A percentile compares a stretch with the other conserved stretches of the same genome.
Evolutionary conservation across 2,888 invertebrate species (phyloP).

Genomic region (Drosophila subquinaria): DNA sequence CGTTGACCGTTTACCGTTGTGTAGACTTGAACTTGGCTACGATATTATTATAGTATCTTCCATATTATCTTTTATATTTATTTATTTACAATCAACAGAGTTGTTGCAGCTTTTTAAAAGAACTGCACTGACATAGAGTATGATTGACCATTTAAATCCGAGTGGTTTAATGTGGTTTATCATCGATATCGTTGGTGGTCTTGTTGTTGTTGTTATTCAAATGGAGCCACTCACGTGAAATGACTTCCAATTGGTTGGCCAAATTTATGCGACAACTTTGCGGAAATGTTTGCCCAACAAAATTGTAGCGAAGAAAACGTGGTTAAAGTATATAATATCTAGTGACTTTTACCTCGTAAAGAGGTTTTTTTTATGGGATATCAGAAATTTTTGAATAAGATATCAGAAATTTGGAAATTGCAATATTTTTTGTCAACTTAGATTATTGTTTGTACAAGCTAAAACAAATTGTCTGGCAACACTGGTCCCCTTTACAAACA

Average conservation of each 20-base stretch:
- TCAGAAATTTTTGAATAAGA: too few species aligned
- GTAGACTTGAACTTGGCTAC: constrained; percentile 60
- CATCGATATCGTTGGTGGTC: constrained; percentile 1
- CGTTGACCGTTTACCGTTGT: constrained; percentile 47
- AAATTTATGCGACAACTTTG: constrained; percentile 40
- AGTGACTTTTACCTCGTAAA: too few species aligned
- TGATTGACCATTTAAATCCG: constrained; percentile 8
- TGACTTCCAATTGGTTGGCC: constrained; percentile 22
- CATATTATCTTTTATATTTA: background rate
- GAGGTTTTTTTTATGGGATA: too few species aligned
- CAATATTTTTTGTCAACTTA: too few species aligned
- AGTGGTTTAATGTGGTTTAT: background rate
- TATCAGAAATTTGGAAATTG: too few species aligned
- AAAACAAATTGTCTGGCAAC: too few species aligned
- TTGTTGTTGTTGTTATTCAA: constrained; percentile 22
- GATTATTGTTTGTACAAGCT: too few species aligned
- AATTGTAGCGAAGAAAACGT: constrained; percentile 12
- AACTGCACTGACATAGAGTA: constrained; percentile 1
- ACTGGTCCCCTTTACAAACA: too few species aligned
- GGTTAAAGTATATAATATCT: background rate
- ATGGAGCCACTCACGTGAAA: constrained; percentile 41
- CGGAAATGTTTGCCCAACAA: constrained; percentile 37
- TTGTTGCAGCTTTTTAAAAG: constrained; percentile 20
- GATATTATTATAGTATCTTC: constrained; percentile 10
- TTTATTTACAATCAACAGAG: constrained; percentile 16